These are phyloP conservation scores for Nothobranchius furzeri DNA, from an alignment of 2,113 vertebrate genomes.

Conservation along the genomic window DNA sequence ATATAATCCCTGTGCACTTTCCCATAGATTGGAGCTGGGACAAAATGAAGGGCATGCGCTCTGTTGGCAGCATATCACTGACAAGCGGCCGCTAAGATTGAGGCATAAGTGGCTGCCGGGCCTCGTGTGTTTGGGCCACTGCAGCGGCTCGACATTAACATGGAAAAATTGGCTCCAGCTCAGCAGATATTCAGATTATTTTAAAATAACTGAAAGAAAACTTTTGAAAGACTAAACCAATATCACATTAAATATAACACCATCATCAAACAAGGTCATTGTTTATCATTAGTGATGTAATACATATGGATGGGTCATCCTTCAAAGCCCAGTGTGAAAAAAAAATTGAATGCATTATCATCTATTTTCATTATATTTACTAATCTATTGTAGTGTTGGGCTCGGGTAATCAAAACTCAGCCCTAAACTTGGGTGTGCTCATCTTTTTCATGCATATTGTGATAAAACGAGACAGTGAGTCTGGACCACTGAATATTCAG, in stretches of 20 bases:
- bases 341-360: slow-evolving; percentile 32
- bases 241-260: slow-evolving; percentile 37
- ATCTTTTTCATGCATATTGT: slow-evolving; percentile 59
- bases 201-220: slow-evolving; percentile 10
- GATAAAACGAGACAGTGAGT: slow-evolving; percentile 58
- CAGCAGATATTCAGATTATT: neutral
- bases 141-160: slow-evolving; percentile 10
- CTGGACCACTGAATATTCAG: slow-evolving; percentile 77
- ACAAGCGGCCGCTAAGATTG: slow-evolving; percentile 42
- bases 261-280: slow-evolving; percentile 43
- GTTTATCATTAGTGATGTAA: slow-evolving; percentile 45
- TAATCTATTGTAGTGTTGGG: slow-evolving; percentile 48
- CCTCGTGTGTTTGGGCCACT: slow-evolving; percentile 14
- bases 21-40: slow-evolving; percentile 53
- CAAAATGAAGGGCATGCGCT: slow-evolving; percentile 54
- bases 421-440: slow-evolving; percentile 45
- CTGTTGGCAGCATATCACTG: slow-evolving; percentile 47
- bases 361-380: slow-evolving; percentile 38
- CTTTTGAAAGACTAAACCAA: slow-evolving; percentile 7
- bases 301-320: slow-evolving; percentile 35
- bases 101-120: slow-evolving; percentile 23
- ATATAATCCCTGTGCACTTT: slow-evolving; percentile 60
- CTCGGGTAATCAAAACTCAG: slow-evolving; percentile 53
- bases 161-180: slow-evolving; percentile 11
- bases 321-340: slow-evolving; percentile 46